Percentiles rank a stretch among this genome's conserved stretches.
Evolutionary conservation across 2,888 invertebrate genomes (phyloP).

Genomic region (Drosophila niveifrons): DNA sequence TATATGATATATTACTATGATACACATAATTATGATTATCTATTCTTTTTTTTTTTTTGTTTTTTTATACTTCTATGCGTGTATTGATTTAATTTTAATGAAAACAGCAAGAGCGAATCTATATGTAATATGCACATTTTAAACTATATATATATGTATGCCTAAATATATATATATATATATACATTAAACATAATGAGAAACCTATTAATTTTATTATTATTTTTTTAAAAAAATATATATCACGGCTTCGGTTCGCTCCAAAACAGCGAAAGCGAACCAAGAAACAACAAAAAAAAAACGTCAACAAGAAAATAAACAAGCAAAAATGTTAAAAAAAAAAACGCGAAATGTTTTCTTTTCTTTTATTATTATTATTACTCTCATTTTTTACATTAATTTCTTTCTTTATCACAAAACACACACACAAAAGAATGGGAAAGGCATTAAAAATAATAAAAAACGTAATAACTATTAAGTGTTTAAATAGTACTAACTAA

Average conservation of each 20-base stretch:
- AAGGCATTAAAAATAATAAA: constrained; percentile 47
- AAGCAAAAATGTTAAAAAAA: constrained; percentile 62
- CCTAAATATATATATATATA: constrained; percentile 26
- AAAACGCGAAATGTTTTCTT: constrained; percentile 18
- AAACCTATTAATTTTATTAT: constrained; percentile 68
- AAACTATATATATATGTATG: constrained; percentile 52
- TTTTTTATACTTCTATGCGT: constrained; percentile 41
- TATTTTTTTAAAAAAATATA: constrained; percentile 66
- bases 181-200: constrained; percentile 20
- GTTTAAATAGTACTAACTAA: constrained; percentile 75
- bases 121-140: constrained; percentile 70
- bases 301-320: constrained; percentile 56
- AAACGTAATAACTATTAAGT: constrained; percentile 69
- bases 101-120: constrained; percentile 57
- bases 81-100: constrained; percentile 50
- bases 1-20: constrained; percentile 21
- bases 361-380: too few species aligned
- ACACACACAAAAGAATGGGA: constrained; percentile 14
- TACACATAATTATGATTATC: constrained; percentile 33
- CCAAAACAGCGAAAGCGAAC: constrained; percentile 28
- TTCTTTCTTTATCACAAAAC: constrained; percentile 10
- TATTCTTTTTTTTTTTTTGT: constrained; percentile 26
- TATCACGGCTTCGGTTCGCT: constrained; percentile 34
- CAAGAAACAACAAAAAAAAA: constrained; percentile 40
- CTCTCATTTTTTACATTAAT: constrained; percentile 30